Conservation (phyloP, 2,888 invertebrate genomes). For the Habroteleia sp. region DNA sequence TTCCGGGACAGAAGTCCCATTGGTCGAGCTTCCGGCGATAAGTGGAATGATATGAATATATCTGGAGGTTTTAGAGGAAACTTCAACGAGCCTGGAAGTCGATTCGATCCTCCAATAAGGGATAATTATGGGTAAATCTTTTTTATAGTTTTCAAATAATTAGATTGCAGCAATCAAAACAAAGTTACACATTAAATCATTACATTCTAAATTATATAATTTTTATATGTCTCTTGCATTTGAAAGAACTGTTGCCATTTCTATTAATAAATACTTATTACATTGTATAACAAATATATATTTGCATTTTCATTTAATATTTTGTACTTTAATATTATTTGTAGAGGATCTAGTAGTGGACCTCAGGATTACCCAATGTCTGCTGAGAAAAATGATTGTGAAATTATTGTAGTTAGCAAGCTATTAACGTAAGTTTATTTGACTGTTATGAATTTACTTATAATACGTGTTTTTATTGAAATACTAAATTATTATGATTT, state of each 20-base stretch:
- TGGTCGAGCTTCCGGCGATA: conserved; percentile 67
- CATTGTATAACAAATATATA: too few relatives aligned
- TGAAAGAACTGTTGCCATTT: too few relatives aligned
- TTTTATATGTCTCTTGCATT: too few relatives aligned
- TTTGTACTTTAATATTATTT: conserved; percentile 21
- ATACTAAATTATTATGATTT: too few relatives aligned
- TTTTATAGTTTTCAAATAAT: too few relatives aligned
- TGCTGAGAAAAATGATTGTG: conserved; percentile 91
- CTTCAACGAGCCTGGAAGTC: conserved; percentile 72
- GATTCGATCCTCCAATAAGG: conserved; percentile 71
- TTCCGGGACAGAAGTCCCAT: conserved; percentile 79
- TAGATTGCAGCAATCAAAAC: too few relatives aligned
- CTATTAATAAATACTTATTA: too few relatives aligned
- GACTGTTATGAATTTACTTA: neutral
- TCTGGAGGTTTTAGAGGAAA: conserved; percentile 69
- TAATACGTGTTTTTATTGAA: too few relatives aligned
- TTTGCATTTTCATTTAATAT: too few relatives aligned
- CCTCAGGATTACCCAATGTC: conserved; percentile 70
- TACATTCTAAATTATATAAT: too few relatives aligned
- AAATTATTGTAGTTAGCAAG: conserved; percentile 93
- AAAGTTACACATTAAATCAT: too few relatives aligned
- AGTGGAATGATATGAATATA: conserved; percentile 73
- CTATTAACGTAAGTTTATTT: conserved; percentile 87
- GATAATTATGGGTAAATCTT: conserved; percentile 77
- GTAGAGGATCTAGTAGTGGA: conserved; percentile 52